Base-by-base conservation (phyloP, 2,113 vertebrate genomes). In the Notarius quadriscutis region DNA sequence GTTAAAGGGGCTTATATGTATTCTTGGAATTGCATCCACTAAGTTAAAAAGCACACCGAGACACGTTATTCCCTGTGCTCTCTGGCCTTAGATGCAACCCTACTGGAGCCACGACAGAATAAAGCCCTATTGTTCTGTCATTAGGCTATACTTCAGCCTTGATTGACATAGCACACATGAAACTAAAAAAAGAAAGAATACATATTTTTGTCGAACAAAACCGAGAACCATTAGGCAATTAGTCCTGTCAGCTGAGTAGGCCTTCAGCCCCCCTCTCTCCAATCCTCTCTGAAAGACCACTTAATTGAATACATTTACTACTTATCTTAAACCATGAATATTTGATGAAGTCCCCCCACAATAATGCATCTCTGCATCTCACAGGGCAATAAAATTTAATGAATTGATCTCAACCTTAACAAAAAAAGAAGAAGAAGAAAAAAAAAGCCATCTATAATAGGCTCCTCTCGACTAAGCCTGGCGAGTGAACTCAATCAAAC, bases 271-370 rank as follows among this genome's bases (percentile, higher is more conserved):
- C 95, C 27, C 95, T 57, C 88, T 91, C 95, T 95, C 94, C 94
- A 50, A 62, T 60, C 80, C 87, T 88, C 83, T 87, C 93, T 92
- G 95, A 97, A 97, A 97, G 96, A 95, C 96, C 97, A 98, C 97
- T 99, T 99, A 97, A 99, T 98, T 98, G 96, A 97, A 97, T 98
- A 97, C 97, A 98, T 98, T 97, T 99, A 97, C 96, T 97, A 97
- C 97, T 99, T 96, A 97, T 96, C 97, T 97, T 97, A 97, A 97
- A 97, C 97, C 97, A 99, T 99, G 98, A 99, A 99, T 99, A 99
- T 99, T 97, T 98, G 97, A 99, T 99, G 98, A 99, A 97, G 97
- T 97, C 96, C 91, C 96, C 91, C 96, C 96, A 98, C 97, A 99
- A 98, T 98, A 97, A 98, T 93, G 95, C 96, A 98, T 98, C 97